These are phyloP conservation scores for Chrysodeixis includens DNA, from an alignment of 2,888 invertebrate species.

Conservation along the genomic window DNA sequence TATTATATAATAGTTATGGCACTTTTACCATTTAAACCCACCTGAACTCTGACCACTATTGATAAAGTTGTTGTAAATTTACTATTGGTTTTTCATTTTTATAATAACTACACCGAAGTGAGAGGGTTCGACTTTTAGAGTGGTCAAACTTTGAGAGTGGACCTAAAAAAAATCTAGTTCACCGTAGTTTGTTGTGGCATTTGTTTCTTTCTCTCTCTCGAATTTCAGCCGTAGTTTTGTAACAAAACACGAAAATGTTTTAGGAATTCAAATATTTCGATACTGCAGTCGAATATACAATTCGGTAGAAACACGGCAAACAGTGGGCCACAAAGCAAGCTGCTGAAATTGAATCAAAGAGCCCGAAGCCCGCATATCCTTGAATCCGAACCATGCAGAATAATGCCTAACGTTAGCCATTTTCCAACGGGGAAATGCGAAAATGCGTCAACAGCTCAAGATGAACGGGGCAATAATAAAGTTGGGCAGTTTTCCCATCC, in stretches of 20 bases:
- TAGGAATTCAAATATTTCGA: background rate
- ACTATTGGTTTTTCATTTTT: too few relatives aligned
- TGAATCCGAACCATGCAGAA: constrained; percentile 1
- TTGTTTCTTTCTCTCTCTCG: background rate
- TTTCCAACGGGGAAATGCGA: constrained; percentile 7
- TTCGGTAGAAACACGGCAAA: background rate
- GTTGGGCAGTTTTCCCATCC: constrained; percentile 42
- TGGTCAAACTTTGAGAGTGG: too few relatives aligned
- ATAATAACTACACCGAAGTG: too few relatives aligned
- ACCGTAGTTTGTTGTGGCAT: background rate
- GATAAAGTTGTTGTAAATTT: too few relatives aligned
- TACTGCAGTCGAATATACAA: background rate
- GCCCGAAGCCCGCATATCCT: background rate
- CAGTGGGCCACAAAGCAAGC: background rate
- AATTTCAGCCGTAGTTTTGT: background rate
- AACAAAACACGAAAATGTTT: background rate
- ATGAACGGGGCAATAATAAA: constrained; percentile 43
- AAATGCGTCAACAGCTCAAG: constrained; percentile 22
- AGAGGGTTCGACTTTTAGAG: too few relatives aligned
- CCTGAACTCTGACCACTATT: too few relatives aligned
- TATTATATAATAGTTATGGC: too few relatives aligned
- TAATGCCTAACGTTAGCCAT: constrained; percentile 5
- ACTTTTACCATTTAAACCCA: too few relatives aligned
- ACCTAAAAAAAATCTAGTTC: too few relatives aligned
- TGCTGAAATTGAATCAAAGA: constrained; percentile 1